A percentile compares a stretch with the other conserved stretches of the same genome.
Conservation (phyloP, 2,113 vertebrate species). For the Nycticorax nycticorax region DNA sequence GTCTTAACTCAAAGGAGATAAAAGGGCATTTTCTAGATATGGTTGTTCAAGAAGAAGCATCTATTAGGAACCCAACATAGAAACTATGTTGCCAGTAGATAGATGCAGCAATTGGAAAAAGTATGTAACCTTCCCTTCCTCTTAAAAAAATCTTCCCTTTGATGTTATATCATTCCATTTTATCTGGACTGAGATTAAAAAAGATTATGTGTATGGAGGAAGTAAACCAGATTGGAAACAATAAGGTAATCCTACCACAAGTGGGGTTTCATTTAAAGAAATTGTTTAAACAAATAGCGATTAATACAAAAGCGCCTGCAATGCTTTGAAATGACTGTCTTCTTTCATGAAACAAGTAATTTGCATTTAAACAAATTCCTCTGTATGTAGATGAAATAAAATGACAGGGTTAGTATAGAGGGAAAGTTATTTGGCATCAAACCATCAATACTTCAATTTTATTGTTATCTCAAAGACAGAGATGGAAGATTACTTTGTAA, state of each 20-base stretch:
- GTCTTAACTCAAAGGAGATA: background rate
- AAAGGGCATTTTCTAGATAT: background rate
- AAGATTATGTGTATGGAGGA: background rate
- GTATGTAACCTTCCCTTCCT: background rate
- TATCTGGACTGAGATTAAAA: background rate
- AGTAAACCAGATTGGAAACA: background rate
- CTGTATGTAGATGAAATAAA: background rate
- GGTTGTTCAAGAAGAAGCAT: background rate
- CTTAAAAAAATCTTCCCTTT: background rate
- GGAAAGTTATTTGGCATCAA: background rate
- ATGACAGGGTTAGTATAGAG: background rate
- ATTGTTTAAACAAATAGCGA: background rate
- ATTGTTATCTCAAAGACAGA: slow-evolving; percentile 17
- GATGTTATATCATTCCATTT: background rate
- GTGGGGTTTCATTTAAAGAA: background rate
- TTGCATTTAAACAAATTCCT: slow-evolving; percentile 13
- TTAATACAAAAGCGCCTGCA: background rate
- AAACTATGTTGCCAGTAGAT: background rate
- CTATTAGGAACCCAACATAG: background rate
- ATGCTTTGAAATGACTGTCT: background rate
- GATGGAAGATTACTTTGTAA: slow-evolving; percentile 4
- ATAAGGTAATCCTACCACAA: background rate
- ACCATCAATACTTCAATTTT: background rate
- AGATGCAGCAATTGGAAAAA: background rate
- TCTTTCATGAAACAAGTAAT: background rate